Conservation (phyloP, 2,888 invertebrate species). For the Trachelus stipa region DNA sequence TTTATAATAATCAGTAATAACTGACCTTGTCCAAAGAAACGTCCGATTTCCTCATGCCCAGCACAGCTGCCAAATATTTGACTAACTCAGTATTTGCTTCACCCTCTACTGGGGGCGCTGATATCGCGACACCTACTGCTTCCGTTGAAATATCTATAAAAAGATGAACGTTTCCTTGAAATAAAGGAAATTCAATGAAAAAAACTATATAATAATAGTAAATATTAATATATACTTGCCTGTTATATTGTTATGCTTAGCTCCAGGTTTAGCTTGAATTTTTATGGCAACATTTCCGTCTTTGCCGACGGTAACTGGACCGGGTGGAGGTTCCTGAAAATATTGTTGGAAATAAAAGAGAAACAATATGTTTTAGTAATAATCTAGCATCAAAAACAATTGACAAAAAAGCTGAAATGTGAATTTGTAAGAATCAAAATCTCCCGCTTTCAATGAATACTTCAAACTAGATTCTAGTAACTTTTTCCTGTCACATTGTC, state of each 20-base stretch:
- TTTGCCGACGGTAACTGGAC: slow-evolving; percentile 69
- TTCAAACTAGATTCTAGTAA: slow-evolving; percentile 18
- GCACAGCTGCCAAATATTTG: slow-evolving; percentile 76
- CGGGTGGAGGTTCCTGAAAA: slow-evolving; percentile 36
- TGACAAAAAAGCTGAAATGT: not conserved
- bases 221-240: slow-evolving; percentile 57
- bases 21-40: slow-evolving; percentile 74
- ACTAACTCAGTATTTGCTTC: slow-evolving; percentile 83
- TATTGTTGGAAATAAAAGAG: not conserved
- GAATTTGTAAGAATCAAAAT: not conserved
- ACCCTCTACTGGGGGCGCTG: slow-evolving; percentile 84
- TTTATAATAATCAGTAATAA: slow-evolving; percentile 13
- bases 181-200: not conserved
- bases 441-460: not conserved
- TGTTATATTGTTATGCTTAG: slow-evolving; percentile 77
- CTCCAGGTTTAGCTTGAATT: slow-evolving; percentile 81
- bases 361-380: not conserved
- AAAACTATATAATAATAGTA: slow-evolving; percentile 11
- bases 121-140: slow-evolving; percentile 80
- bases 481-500: slow-evolving; percentile 18
- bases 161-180: slow-evolving; percentile 12
- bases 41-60: slow-evolving; percentile 78
- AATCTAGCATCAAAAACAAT: not conserved
- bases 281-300: slow-evolving; percentile 73
- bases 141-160: slow-evolving; percentile 70